Evolutionary conservation across 1,140 invertebrate species (phyloP), one percentile per base, ranked within the genome.

Genomic region (Aphelenchoides avenae): DNA sequence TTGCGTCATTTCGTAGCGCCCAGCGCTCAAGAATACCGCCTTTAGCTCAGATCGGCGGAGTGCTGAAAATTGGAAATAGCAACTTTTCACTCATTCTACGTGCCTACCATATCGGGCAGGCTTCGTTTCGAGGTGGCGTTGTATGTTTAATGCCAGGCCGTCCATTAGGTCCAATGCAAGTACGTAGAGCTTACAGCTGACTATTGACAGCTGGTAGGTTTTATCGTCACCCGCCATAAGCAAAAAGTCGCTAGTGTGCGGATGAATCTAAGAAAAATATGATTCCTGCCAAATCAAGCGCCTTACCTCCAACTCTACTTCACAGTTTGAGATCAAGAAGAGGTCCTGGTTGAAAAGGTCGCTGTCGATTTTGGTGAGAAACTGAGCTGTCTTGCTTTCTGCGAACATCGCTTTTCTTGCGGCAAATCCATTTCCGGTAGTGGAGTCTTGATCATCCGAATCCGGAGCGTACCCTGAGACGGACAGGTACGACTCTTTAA

Each of bases 31-130:
- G 37, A 54, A 53, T 30, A 53, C 6, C 0, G 46, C 15, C 44
- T 53, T 53, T 30, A 53, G 24, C 52, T 52, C 29, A 24, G 52
- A n/a, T 24, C 54, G 48, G 0, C 52, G 5, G 11, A 53, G n/a
- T n/a, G n/a, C n/a, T n/a, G n/a, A n/a, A n/a, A n/a, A n/a, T n/a
- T n/a, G n/a, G n/a, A n/a, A n/a, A n/a, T n/a, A n/a, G n/a, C n/a
- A n/a, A n/a, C n/a, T n/a, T n/a, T n/a, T n/a, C n/a, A n/a, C n/a
- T n/a, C n/a, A n/a, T n/a, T n/a, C n/a, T n/a, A n/a, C n/a, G n/a
- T n/a, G n/a, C n/a, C n/a, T 30, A 53, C 42, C 48, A 53, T 53
- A 53, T 24, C 49, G 0, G 2, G 52, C 52, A 0, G 52, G 52
- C 4, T 30, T 7, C 11, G 30, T 13, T 11, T 53, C 52, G 4